Evolutionary conservation across 2,797 vertebrate genomes (phyloP).

Genomic region (Petrocephalus sullivani): DNA sequence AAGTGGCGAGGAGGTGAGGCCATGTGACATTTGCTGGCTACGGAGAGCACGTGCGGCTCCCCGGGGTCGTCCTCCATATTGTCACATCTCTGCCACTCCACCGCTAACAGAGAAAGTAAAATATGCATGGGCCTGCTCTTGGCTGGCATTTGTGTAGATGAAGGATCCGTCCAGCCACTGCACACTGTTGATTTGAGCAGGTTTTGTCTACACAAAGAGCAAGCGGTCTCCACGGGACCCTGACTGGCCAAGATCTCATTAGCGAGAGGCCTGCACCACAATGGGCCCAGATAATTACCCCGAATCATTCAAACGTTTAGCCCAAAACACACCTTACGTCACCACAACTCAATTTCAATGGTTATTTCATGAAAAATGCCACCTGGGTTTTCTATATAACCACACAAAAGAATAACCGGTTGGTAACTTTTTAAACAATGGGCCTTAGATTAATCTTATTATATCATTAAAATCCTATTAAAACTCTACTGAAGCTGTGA

Average conservation of each 20-base stretch:
- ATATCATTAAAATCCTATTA: conserved; percentile 6
- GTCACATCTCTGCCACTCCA: conserved; percentile 77
- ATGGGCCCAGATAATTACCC: conserved; percentile 86
- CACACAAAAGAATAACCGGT: not conserved
- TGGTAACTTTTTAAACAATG: conserved; percentile 13
- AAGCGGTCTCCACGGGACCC: conserved; percentile 76
- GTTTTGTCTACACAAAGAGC: conserved; percentile 87
- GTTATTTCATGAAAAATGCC: conserved; percentile 70
- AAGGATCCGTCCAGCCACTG: conserved; percentile 85
- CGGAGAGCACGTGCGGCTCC: conserved; percentile 74
- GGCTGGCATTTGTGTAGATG: conserved; percentile 90
- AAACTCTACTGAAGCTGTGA: not conserved
- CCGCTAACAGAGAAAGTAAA: conserved; percentile 82
- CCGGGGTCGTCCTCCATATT: conserved; percentile 71
- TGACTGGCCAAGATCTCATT: conserved; percentile 78
- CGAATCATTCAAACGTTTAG: conserved; percentile 80
- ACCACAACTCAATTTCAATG: conserved; percentile 63
- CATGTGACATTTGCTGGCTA: conserved; percentile 82
- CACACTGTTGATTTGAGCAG: conserved; percentile 78
- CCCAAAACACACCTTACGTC: conserved; percentile 77
- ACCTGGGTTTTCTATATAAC: conserved; percentile 50
- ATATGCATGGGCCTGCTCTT: conserved; percentile 79
- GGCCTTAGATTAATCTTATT: not conserved
- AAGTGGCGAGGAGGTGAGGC: conserved; percentile 75
- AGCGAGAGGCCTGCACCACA: conserved; percentile 80